Evolutionary conservation across 2,113 vertebrate genomes (phyloP).

Genomic region (Rhinoptilus africanus): DNA sequence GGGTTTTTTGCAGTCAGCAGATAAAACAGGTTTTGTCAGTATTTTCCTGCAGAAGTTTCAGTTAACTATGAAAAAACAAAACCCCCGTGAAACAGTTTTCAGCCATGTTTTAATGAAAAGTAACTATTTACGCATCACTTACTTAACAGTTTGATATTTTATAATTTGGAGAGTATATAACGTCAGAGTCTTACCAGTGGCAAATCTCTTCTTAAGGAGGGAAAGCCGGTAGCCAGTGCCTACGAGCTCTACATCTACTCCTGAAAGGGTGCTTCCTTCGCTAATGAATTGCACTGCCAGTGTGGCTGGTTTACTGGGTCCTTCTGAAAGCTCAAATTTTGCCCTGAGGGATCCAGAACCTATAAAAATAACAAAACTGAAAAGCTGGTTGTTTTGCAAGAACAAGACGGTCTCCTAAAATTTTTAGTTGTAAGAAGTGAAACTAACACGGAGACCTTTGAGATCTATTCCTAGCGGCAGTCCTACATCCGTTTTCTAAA

Average conservation of each 20-base stretch:
- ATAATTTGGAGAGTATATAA: background rate
- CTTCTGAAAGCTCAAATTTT: conserved; percentile 93
- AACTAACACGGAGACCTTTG: background rate
- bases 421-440: background rate
- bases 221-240: conserved; percentile 93
- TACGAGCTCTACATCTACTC: conserved; percentile 87
- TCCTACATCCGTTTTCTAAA: background rate
- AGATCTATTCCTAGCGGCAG: background rate
- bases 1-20: background rate
- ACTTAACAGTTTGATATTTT: background rate
- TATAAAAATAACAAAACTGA: conserved; percentile 45
- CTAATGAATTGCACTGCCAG: conserved; percentile 94
- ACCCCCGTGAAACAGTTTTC: background rate
- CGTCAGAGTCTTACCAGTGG: conserved; percentile 81
- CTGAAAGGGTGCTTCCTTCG: conserved; percentile 92
- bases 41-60: background rate
- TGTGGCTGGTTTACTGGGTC: conserved; percentile 90
- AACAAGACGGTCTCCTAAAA: background rate
- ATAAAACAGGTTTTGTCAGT: background rate
- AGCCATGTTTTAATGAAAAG: background rate
- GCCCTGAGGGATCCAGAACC: conserved; percentile 93
- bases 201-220: conserved; percentile 93
- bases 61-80: background rate
- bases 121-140: background rate
- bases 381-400: background rate